phyloP scores from a whole-genome alignment of 2,797 vertebrate species.

The Chaetophractus vellerosus region DNA sequence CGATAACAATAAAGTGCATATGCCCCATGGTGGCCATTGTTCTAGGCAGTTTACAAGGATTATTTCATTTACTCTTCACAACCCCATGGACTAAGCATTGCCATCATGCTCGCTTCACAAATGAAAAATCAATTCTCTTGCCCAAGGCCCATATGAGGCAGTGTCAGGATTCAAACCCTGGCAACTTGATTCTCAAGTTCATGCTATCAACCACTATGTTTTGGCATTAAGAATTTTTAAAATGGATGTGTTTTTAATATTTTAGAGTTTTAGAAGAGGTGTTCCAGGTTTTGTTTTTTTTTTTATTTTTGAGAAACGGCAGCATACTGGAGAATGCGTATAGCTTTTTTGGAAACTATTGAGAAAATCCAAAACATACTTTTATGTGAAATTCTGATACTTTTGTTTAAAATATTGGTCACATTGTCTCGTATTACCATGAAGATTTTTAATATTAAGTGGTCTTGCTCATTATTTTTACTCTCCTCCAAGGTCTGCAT shows the following conservation, averaged over 20 bases:
- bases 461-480: neutral
- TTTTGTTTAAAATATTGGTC: slow-evolving; percentile 49
- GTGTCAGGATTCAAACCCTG: neutral
- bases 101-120: neutral
- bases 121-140: neutral
- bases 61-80: neutral
- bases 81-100: neutral
- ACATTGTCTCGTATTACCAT: neutral
- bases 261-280: slow-evolving; percentile 39
- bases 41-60: neutral
- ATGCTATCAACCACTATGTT: neutral
- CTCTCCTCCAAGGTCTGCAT: slow-evolving; percentile 3
- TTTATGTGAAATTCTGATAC: slow-evolving; percentile 45
- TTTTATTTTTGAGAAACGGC: slow-evolving; percentile 30
- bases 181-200: neutral
- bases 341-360: slow-evolving; percentile 18
- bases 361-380: slow-evolving; percentile 23
- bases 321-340: neutral
- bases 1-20: neutral
- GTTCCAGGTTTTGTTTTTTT: neutral
- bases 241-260: slow-evolving; percentile 43
- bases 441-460: slow-evolving; percentile 33
- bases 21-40: neutral
- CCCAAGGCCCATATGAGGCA: neutral
- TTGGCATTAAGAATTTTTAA: neutral